Base-by-base conservation (phyloP, 2,113 vertebrate species). In the Varanus komodoensis region DNA sequence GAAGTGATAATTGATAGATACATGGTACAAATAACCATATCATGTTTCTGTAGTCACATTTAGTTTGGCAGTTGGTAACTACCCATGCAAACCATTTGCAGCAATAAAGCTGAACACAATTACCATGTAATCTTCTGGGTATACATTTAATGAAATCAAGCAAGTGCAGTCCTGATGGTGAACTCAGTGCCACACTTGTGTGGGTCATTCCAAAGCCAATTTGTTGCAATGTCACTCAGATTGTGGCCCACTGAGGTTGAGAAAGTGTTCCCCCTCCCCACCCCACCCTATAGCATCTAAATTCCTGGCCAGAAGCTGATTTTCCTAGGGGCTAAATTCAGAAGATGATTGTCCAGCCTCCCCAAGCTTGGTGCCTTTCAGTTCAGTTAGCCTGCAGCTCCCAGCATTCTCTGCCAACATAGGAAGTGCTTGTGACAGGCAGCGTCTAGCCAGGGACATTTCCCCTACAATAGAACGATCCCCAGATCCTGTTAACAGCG, bases 61-160 rank as follows among this genome's bases (percentile, higher is more conserved):
- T 81, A 78, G 48, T 89, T 94, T 87, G n/a, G 90, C 89, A 93
- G 68, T 44, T 93, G 88, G 88, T 95, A 96, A 95, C 78, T 93
- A 93, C 79, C 90, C 89, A 44, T 82, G 87, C 86, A 32, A 87
- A 48, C 61, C 89, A 50, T 93, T 95, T 95, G 89, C 91, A 87
- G 87, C 69, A 91, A 92, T 92, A 92, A 92, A 93, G 85, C 54
- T 67, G 54, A 74, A 75, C 11, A n/a, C 89, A 93, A 95, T 92
- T 88, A 91, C 87, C 88, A 87, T 91, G 86, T 91, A 94, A 93
- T 94, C 88, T 87, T 90, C 32, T 44, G 81, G 91, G 83, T 81
- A 94, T 71, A 90, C 93, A 86, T 48, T 84, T 89, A 94, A 96
- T 94, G 90, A 94, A 89, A 90, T 75, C 84, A 84, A 19, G 82